Percentiles rank a stretch among this genome's conserved stretches.
These are phyloP conservation scores for Scleropages formosus DNA, from an alignment of 2,797 vertebrate species.

Conservation along the genomic window DNA sequence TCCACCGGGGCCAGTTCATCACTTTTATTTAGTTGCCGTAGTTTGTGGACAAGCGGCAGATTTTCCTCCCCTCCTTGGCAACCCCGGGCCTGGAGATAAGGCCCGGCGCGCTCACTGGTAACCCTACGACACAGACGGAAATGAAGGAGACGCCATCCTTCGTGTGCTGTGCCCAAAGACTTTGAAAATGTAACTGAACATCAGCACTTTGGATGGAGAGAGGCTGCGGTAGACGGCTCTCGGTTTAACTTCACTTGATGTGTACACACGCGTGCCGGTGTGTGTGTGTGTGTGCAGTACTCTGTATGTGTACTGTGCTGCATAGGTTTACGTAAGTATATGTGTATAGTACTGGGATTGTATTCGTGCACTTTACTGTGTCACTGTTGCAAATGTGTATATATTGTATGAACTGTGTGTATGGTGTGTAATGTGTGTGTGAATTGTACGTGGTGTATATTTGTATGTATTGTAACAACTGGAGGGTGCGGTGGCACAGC, in stretches of 20 bases:
- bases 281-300: background rate
- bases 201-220: slow-evolving; percentile 42
- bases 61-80: background rate
- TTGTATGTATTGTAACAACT: too few relatives aligned
- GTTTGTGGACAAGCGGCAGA: slow-evolving; percentile 17
- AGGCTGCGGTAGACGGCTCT: background rate
- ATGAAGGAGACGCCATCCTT: slow-evolving; percentile 34
- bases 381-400: too few relatives aligned
- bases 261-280: background rate
- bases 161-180: slow-evolving; percentile 31
- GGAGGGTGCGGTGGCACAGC: too few relatives aligned
- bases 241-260: slow-evolving; percentile 10
- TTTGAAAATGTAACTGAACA: slow-evolving; percentile 36
- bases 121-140: slow-evolving; percentile 46
- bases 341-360: too few relatives aligned
- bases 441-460: too few relatives aligned
- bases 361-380: too few relatives aligned
- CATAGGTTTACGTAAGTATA: too few relatives aligned
- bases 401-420: background rate
- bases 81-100: slow-evolving; percentile 56
- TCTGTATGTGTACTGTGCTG: background rate
- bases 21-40: slow-evolving; percentile 53
- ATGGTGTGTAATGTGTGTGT: background rate
- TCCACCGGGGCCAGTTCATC: slow-evolving; percentile 47
- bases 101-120: slow-evolving; percentile 50